Base-by-base conservation (phyloP, 2,888 invertebrate genomes). In the Ophraella communa region DNA sequence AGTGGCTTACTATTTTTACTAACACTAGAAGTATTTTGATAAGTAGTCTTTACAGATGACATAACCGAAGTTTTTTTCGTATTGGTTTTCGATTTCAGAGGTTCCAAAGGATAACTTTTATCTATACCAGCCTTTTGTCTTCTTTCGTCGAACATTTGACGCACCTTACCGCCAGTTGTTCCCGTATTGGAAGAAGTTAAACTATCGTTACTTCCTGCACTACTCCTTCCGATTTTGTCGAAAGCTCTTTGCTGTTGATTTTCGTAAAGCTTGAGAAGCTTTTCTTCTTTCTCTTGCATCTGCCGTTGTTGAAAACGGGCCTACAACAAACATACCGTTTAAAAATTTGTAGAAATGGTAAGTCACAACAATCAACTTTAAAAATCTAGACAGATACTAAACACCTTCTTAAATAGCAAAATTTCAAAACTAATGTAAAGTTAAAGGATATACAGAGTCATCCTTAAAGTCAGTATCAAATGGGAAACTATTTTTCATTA, bases 81-180 rank as follows among this genome's bases (percentile, higher is more conserved):
- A 23, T 65, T 71, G 24, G 67, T 71, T 75, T 77, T 74, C 83
- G 83, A 74, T 68, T 87, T 87, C 60, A 94, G 85, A 0, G 94
- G 94, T 76, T 92, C 91, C 1, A 94, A 83, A 0, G 92, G 93
- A 81, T 93, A 91, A 77, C 93, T 92, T 74, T 91, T 90, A 82
- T 94, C 93, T 69, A 92, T 89, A 33, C 92, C 92, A 2, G 88
- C 89, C 62, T 86, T 86, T 72, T 91, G 91, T 39, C 92, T 87
- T 23, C 92, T 87, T 79, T 93, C 93, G 77, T 93, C 92, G 77
- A 94, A 94, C 91, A 94, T 91, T 83, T 93, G 93, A 11, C 94
- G 88, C 24, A 93, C 93, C 47, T 74, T 73, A 44, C 79, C 79
- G n/a, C 77, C 77, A 7, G 20, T 11, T n/a, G 21, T 11, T 11